Evolutionary conservation across 2,888 invertebrate genomes (phyloP).

Genomic region (Dastarcus helophoroides): DNA sequence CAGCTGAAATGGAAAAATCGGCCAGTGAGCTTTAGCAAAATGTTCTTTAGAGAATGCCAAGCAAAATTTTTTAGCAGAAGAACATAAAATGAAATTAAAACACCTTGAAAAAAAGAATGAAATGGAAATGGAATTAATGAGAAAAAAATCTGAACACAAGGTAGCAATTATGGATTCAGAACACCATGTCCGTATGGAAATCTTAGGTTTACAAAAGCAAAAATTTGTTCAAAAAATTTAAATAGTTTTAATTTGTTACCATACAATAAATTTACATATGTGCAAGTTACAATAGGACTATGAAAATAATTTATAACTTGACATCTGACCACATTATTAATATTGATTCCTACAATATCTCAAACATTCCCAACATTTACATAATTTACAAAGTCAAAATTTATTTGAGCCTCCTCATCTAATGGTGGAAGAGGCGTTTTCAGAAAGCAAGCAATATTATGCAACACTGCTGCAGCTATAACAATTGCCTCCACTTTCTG

Average conservation of each 20-base stretch:
- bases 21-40: too few relatives aligned
- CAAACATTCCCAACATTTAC: background rate
- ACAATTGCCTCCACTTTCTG: conserved; percentile 8
- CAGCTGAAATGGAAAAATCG: too few relatives aligned
- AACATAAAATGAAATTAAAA: conserved; percentile 3
- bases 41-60: too few relatives aligned
- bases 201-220: conserved; percentile 4
- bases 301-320: background rate
- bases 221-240: conserved; percentile 2
- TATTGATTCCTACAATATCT: background rate
- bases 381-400: conserved; percentile 5
- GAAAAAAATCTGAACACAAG: conserved; percentile 3
- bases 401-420: conserved; percentile 5
- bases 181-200: conserved; percentile 3
- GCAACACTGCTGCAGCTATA: conserved; percentile 6
- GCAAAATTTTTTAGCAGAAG: conserved; percentile 3
- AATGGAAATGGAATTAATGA: background rate
- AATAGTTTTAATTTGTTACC: background rate
- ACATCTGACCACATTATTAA: background rate
- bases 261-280: conserved; percentile 2
- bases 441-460: conserved; percentile 3
- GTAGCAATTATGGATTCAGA: conserved; percentile 4
- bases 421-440: conserved; percentile 5
- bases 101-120: conserved; percentile 4
- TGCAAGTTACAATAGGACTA: background rate